Evolutionary conservation across 53 echinoderm and acorn worm genomes (phyloP), one percentile per base, ranked within the genome.

Genomic region (Paracentrotus lividus): DNA sequence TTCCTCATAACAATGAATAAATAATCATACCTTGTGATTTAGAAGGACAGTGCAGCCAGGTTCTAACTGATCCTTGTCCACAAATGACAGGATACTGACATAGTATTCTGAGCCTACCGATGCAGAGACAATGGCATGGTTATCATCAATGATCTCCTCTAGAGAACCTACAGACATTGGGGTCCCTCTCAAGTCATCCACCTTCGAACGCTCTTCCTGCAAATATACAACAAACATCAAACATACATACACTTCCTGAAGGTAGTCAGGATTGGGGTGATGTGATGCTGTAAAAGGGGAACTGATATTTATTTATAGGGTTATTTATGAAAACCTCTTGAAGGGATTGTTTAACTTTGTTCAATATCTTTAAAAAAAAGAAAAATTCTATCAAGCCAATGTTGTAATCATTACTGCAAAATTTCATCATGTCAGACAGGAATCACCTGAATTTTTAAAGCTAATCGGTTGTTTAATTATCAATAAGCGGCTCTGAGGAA

Each of bases 141-240:
- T 98, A 64, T 98, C 98, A 88, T 98, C 98, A 43, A 98, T 98
- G 72, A 98, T 98, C 95, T 98, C 98, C 85, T 98, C 98, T 68
- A 98, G 95, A 84, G 94, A 97, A 88, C 98, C 98, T 27, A 98
- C 98, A 31, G 98, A 98, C 98, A 98, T 98, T 4, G 98, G 98
- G 36, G 97, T 98, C 26, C 98, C 98, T 65, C 98, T 92, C 72
- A 98, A 94, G 78, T 98, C 98, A 94, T 98, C 98, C n/a, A 98
- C 98, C 95, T 98, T 98, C 16, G 97, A 97, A 21, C 98, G 93
- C 85, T 98, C 98, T 53, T 98, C 98, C 98, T 98, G 95, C 36
- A 43, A 64, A 43, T 16, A 42, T 14, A 65, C 8, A 31, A 42
- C 16, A 3, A 33, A 88, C 1, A 56, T 1, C 10, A 84, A 24